Base-by-base conservation (phyloP, 2,113 vertebrate species). In the Hassar affinis region DNA sequence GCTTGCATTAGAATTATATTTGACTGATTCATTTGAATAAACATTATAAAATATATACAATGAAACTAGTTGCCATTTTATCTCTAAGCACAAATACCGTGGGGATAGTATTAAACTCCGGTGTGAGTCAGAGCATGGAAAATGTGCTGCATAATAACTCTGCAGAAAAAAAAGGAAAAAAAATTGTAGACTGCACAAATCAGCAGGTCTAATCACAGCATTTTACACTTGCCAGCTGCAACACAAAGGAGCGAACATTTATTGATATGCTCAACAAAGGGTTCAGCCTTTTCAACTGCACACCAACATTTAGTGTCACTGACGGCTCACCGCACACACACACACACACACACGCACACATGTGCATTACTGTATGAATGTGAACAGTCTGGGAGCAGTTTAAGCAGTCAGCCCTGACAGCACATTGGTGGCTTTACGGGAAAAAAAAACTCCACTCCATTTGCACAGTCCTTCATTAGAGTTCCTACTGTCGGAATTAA, bases 251-350 rank as follows among this genome's bases (percentile, higher is more conserved):
- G 75, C 56, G 42, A 78, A 51, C 64, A 33, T 86, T 74, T 80
- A 75, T 45, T 66, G 85, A 79, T 47, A 54, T 45, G 35, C 81
- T 42, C 69, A 71, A 64, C 85, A 56, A 83, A 33, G 51, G 68
- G 68, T 59, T 66, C 27, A 18, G 59, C 9, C 49, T 59, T 76
- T 85, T 62, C 27, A 72, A 72, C 80, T 27, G 3, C 69, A 68
- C 77, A 75, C 69, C 72, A 76, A 77, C 81, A 59, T 52, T 84
- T 76, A 75, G 20, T 74, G 64, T 80, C 61, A 84, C 61, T 18
- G 25, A 49, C 5, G 8, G 6, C 15, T 52, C n/a, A 17, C 27
- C 18, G 33, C 49, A 76, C 27, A 33, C 69, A 49, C 72, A 54
- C 69, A 49, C 72, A 54, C 49, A 76, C 27, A 33, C 69, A 49